phyloP scores from a whole-genome alignment of 2,797 vertebrate species.

The Lithobates pipiens region DNA sequence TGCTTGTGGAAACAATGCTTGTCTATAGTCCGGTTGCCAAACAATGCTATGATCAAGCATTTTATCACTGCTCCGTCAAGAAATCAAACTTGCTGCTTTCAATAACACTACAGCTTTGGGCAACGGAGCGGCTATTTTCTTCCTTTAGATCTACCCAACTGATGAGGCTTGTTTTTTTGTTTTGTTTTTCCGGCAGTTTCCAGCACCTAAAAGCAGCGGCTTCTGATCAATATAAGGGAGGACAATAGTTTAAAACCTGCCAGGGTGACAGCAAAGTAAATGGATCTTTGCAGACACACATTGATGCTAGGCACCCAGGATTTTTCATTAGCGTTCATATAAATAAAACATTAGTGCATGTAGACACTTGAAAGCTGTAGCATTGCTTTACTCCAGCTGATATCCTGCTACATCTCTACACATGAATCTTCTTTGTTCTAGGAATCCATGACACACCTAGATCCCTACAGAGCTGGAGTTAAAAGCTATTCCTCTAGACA shows the following conservation, averaged over 20 bases:
- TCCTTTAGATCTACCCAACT: background rate
- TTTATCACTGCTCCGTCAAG: constrained; percentile 60
- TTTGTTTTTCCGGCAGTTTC: background rate
- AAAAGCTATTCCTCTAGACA: constrained; percentile 3
- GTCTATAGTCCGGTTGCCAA: constrained; percentile 56
- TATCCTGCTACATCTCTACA: constrained; percentile 55
- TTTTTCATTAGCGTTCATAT: background rate
- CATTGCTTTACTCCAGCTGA: constrained; percentile 57
- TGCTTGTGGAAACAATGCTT: constrained; percentile 66
- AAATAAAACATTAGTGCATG: constrained; percentile 44
- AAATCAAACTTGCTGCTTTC: constrained; percentile 63
- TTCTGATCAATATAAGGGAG: constrained; percentile 63
- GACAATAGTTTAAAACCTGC: constrained; percentile 41
- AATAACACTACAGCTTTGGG: constrained; percentile 67
- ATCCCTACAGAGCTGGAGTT: background rate
- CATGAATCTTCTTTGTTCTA: constrained; percentile 73
- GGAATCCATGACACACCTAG: constrained; percentile 63
- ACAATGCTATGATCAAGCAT: constrained; percentile 63
- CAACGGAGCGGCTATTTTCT: background rate
- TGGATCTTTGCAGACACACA: background rate
- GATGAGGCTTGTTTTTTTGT: background rate
- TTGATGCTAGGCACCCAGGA: background rate
- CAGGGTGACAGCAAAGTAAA: background rate
- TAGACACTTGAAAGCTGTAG: constrained; percentile 63
- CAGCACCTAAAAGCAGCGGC: constrained; percentile 62